Evolutionary conservation across 1,140 invertebrate species (phyloP), one percentile per base, ranked within the genome.

Genomic region (Drosophila watanabei): DNA sequence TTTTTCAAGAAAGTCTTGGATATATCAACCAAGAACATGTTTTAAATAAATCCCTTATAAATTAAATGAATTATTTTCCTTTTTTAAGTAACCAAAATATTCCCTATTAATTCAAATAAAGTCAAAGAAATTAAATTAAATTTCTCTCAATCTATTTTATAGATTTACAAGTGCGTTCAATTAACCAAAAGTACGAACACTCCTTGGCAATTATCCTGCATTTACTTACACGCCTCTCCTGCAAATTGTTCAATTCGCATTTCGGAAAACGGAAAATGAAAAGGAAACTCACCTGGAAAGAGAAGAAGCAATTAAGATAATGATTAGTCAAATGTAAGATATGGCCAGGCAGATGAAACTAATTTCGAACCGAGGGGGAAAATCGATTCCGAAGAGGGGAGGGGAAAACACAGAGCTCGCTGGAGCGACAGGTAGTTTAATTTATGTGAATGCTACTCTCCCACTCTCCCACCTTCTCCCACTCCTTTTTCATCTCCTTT

Each of bases 351-450:
- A 71, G 51, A 81, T 78, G 69, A 65, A 88, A 90, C 81, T 89
- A 89, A 87, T 88, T 88, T 83, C 16, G 71, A 43, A 39, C 14
- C 18, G 11, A 24, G 24, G 48, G 46, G 51, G 45, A 51, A 59
- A 59, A 35, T 45, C 33, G 32, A 52, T 59, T 18, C 13, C 11
- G n/a, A 28, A 35, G 49, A 16, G 41, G 24, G 3, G n/a, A 2
- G 8, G 35, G 56, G 11, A 56, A 56, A 43, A 30, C 57, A 24
- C 24, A 24, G 24, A 54, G 63, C 68, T 82, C 66, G 54, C 20
- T 59, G 70, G 82, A 79, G 86, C 86, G 86, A 90, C 86, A 90
- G 86, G 86, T 90, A 90, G 86, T 90, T 90, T 82, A 90, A 90
- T 90, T 90, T 90, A 90, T 90, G 82, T 86, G 86, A 80, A 54